Evolutionary conservation across 1,140 invertebrate genomes (phyloP).

Genomic region (Riptortus pedestris): DNA sequence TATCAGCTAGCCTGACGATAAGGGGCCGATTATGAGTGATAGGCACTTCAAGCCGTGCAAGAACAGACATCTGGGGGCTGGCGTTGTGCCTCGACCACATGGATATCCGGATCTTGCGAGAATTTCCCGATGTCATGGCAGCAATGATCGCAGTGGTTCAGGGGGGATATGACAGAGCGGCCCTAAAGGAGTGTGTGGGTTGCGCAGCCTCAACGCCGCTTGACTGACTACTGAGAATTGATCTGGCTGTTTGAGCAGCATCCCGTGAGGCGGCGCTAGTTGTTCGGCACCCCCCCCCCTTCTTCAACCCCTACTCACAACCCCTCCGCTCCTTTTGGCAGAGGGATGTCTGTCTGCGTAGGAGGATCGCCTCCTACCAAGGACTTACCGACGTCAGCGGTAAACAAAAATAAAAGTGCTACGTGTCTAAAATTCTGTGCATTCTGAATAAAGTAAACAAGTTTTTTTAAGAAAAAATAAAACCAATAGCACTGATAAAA

Average conservation of each 20-base stretch:
- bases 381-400: too few species aligned
- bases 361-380: too few species aligned
- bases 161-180: not conserved
- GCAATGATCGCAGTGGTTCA: not conserved
- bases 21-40: not conserved
- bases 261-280: not conserved
- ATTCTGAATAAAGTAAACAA: too few species aligned
- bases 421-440: too few species aligned
- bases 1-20: slow-evolving; percentile 2
- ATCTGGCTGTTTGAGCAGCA: not conserved
- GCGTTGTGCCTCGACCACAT: not conserved
- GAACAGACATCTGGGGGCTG: not conserved
- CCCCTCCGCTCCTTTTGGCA: too few species aligned
- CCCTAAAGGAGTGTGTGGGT: too few species aligned
- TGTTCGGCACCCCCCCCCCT: not conserved
- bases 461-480: too few species aligned
- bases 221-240: not conserved
- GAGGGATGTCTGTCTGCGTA: too few species aligned
- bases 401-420: too few species aligned
- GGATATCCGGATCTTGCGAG: not conserved
- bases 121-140: not conserved
- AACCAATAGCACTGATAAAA: too few species aligned
- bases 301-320: too few species aligned
- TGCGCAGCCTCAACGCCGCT: too few species aligned
- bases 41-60: not conserved